These are phyloP conservation scores for Sebastes hubbsi DNA, from an alignment of 2,797 vertebrate species.

Conservation along the genomic window DNA sequence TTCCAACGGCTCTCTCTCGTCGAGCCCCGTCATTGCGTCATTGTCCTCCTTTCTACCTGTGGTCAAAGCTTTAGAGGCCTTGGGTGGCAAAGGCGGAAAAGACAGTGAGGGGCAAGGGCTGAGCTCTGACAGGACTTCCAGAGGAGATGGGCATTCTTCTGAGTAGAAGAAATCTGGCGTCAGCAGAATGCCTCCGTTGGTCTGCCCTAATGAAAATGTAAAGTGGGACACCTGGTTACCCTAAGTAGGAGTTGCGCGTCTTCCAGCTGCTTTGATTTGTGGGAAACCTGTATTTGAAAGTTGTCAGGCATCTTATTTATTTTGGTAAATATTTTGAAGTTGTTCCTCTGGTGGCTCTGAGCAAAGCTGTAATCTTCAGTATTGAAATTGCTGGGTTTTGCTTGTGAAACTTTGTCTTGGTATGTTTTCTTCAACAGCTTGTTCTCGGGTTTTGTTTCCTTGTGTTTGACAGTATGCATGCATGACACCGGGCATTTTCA, in stretches of 20 bases:
- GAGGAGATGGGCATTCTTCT: slow-evolving; percentile 77
- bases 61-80: slow-evolving; percentile 16
- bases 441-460: not conserved
- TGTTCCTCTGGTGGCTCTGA: not conserved
- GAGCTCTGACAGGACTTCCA: slow-evolving; percentile 89
- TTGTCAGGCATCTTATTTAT: not conserved
- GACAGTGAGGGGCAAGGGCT: slow-evolving; percentile 45
- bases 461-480: not conserved
- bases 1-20: slow-evolving; percentile 2
- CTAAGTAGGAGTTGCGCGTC: not conserved
- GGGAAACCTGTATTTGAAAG: not conserved
- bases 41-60: slow-evolving; percentile 27
- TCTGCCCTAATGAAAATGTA: slow-evolving; percentile 74
- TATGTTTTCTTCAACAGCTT: not conserved
- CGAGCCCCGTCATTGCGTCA: not conserved
- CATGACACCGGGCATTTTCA: slow-evolving; percentile 28
- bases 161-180: slow-evolving; percentile 72
- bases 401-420: not conserved
- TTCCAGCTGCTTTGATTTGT: not conserved
- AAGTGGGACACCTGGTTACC: too few species aligned
- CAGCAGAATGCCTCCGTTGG: slow-evolving; percentile 78
- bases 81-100: slow-evolving; percentile 60
- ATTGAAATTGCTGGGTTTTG: not conserved
- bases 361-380: slow-evolving; percentile 6
- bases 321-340: not conserved